These are phyloP conservation scores for Fratercula arctica DNA, from an alignment of 2,797 vertebrate genomes.

Conservation along the genomic window DNA sequence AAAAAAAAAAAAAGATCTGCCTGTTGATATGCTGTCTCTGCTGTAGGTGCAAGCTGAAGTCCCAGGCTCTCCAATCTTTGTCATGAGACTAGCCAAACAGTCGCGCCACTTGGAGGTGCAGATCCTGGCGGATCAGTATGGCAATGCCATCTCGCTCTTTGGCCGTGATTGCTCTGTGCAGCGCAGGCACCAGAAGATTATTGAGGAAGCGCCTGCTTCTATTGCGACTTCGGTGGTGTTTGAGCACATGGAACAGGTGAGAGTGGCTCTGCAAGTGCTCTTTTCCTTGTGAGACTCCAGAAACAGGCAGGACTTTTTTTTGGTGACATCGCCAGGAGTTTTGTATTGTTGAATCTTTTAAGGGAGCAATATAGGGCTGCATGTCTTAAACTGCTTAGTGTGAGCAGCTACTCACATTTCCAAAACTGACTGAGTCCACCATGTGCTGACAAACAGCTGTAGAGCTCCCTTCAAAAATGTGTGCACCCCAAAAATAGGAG, in stretches of 20 bases:
- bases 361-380: rapidly evolving
- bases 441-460: background rate
- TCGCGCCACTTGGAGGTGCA: constrained; percentile 95
- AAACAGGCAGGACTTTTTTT: background rate
- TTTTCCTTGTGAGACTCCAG: background rate
- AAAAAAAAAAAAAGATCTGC: background rate
- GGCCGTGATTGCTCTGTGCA: constrained; percentile 97
- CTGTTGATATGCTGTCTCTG: background rate
- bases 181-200: constrained; percentile 98
- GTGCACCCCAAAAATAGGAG: background rate
- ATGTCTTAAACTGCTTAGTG: background rate
- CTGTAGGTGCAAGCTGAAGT: constrained; percentile 82
- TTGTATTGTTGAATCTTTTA: background rate
- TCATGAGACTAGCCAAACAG: constrained; percentile 96
- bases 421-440: background rate
- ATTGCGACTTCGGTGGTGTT: constrained; percentile 90
- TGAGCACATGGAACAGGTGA: constrained; percentile 96
- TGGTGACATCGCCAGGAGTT: rapidly evolving
- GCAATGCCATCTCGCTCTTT: constrained; percentile 96
- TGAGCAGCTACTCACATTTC: background rate
- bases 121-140: constrained; percentile 95
- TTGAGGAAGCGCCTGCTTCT: constrained; percentile 95
- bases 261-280: background rate
- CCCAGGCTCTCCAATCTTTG: constrained; percentile 84
- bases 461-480: background rate